Evolutionary conservation across 2,113 vertebrate genomes (phyloP).

Genomic region (Crotalus helleri): DNA sequence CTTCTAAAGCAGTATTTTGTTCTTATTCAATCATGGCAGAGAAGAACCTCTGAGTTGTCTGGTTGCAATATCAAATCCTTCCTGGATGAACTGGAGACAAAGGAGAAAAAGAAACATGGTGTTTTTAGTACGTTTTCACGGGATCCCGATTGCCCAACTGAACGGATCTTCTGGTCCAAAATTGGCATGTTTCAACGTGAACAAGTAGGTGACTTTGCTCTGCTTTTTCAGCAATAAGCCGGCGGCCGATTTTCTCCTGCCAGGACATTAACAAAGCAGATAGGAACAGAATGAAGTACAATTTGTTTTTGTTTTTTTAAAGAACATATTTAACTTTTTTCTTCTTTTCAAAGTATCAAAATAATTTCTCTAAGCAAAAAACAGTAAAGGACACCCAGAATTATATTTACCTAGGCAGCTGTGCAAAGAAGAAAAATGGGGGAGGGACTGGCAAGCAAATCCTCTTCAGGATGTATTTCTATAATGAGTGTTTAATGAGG

Average conservation of each 20-base stretch:
- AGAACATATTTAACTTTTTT: neutral
- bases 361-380: neutral
- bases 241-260: neutral
- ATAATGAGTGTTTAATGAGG: neutral
- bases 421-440: neutral
- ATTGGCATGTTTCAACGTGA: slow-evolving; percentile 61
- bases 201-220: slow-evolving; percentile 53
- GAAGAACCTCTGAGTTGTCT: slow-evolving; percentile 33
- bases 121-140: slow-evolving; percentile 62
- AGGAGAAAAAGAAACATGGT: slow-evolving; percentile 64
- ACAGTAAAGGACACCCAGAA: neutral
- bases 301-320: neutral
- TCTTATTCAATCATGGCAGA: slow-evolving; percentile 34
- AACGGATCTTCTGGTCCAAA: slow-evolving; percentile 67
- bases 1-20: neutral
- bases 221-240: neutral
- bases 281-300: neutral
- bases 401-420: neutral
- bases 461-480: neutral
- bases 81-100: slow-evolving; percentile 52
- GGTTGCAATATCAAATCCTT: slow-evolving; percentile 55
- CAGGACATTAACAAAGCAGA: too few species aligned
- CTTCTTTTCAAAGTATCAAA: neutral
- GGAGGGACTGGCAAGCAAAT: neutral
- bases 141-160: slow-evolving; percentile 41